Base-by-base conservation (phyloP, 2,113 vertebrate species). In the Acrocephalus arundinaceus region DNA sequence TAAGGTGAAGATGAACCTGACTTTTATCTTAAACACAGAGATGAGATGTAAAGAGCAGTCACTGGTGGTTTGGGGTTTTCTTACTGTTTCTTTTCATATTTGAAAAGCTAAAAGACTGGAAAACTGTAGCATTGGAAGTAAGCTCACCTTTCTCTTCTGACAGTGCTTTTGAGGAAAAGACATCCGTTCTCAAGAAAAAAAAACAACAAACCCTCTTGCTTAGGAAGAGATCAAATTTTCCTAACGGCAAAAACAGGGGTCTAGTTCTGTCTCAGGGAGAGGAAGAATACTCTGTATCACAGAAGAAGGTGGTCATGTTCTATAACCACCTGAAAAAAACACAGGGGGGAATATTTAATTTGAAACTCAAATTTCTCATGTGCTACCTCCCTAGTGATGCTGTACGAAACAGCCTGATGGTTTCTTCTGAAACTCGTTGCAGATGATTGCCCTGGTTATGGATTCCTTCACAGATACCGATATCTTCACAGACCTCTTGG, bases 401-500 rank as follows among this genome's bases (percentile, higher is more conserved):
- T 83, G 25, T 71, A 45, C 11, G 52, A 67, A 81, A 57, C 49
- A 63, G 35, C 25, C n/a, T 96, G 62, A 95, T 65, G 35, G 17
- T 94, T 80, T 77, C 37, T 58, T 58, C 54, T 88, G 62, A 25
- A 51, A 52, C 51, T 82, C 11, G 0, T 95, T 95, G 24, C 97
- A 99, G 99, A 99, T 99, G 95, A 99, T 99, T 78, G 99, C 99
- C 33, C 97, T 99, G 97, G 99, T 99, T 79, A 99, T 99, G 96
- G 99, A 99, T 94, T 98, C 98, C 78, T 98, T 99, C 96, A 99
- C 99, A 23, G 99, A 99, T 85, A 98, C 98, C 1, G 99, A 99
- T 90, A 98, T 99, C 97, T 99, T 99, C 97, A 98, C 97, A 94
- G 99, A 99, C 95, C 97, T 99, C 66, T 98, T 98, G 95, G 99